Evolutionary conservation across 2,888 invertebrate genomes (phyloP).

Genomic region (Busseola fusca): DNA sequence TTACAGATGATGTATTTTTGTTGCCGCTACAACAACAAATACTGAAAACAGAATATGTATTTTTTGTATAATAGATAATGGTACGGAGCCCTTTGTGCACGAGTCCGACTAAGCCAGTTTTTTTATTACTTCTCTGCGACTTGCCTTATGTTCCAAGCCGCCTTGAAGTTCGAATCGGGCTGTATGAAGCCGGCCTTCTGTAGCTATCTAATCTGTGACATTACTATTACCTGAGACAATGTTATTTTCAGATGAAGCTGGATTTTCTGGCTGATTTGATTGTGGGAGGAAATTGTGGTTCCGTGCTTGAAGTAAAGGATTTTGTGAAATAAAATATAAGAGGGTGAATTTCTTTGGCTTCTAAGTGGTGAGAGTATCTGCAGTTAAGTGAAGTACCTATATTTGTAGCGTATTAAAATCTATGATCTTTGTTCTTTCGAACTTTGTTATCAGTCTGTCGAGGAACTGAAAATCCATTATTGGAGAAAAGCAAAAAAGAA

Average conservation of each 20-base stretch:
- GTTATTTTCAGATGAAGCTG: slow-evolving; percentile 35
- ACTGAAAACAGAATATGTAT: too few species aligned
- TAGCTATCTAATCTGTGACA: not conserved
- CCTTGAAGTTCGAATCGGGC: not conserved
- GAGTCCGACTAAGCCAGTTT: too few species aligned
- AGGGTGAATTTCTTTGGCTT: slow-evolving; percentile 5
- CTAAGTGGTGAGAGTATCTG: not conserved
- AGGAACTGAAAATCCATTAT: too few species aligned
- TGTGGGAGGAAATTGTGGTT: slow-evolving; percentile 24
- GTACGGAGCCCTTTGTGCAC: too few species aligned
- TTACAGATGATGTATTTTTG: too few species aligned
- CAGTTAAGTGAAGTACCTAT: not conserved
- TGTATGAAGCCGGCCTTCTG: not conserved
- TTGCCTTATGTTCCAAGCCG: not conserved
- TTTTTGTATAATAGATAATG: too few species aligned
- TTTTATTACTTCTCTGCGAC: not conserved
- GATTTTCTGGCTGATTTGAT: slow-evolving; percentile 44
- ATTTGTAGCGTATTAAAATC: not conserved
- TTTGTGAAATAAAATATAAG: slow-evolving; percentile 3
- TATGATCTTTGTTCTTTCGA: not conserved
- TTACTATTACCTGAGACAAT: slow-evolving; percentile 41
- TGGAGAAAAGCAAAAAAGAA: too few species aligned
- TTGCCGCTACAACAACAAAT: too few species aligned
- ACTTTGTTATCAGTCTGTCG: not conserved
- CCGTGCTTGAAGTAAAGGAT: slow-evolving; percentile 22